Percentiles rank a stretch among this genome's conserved stretches.
These are phyloP conservation scores for Acanthiza pusilla DNA, from an alignment of 2,797 vertebrate species.

Conservation along the genomic window DNA sequence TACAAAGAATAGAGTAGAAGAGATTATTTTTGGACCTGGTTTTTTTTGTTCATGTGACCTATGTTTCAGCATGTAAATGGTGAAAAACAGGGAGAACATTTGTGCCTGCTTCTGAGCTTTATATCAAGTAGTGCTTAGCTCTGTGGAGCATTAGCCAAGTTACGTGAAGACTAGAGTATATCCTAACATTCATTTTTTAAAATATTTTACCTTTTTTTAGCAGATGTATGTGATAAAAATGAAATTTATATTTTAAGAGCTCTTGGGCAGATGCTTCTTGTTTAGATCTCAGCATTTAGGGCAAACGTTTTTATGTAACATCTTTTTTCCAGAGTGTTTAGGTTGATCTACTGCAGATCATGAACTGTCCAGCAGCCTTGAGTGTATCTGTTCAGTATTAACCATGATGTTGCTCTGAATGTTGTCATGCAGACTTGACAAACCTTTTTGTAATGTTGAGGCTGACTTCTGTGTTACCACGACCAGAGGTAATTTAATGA, in stretches of 20 bases:
- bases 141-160: conserved; percentile 46
- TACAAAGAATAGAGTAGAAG: conserved; percentile 49
- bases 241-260: conserved; percentile 67
- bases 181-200: conserved; percentile 47
- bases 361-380: conserved; percentile 54
- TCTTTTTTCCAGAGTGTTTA: neutral
- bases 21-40: conserved; percentile 49
- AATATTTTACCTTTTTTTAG: conserved; percentile 61
- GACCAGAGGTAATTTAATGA: conserved; percentile 87
- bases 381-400: conserved; percentile 64
- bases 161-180: conserved; percentile 62
- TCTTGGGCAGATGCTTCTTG: conserved; percentile 52
- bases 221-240: conserved; percentile 61
- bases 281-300: conserved; percentile 46
- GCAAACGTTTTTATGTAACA: conserved; percentile 5
- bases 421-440: conserved; percentile 62
- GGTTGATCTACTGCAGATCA: conserved; percentile 47
- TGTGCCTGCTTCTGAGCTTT: conserved; percentile 69
- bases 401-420: conserved; percentile 71
- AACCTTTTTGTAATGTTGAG: conserved; percentile 77
- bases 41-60: conserved; percentile 64
- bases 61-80: conserved; percentile 71
- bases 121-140: conserved; percentile 65
- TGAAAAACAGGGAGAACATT: conserved; percentile 67
- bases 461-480: conserved; percentile 57